Evolutionary conservation across 2,888 invertebrate species (phyloP), one percentile per base, ranked within the genome.

Genomic region (Eulithis testata): DNA sequence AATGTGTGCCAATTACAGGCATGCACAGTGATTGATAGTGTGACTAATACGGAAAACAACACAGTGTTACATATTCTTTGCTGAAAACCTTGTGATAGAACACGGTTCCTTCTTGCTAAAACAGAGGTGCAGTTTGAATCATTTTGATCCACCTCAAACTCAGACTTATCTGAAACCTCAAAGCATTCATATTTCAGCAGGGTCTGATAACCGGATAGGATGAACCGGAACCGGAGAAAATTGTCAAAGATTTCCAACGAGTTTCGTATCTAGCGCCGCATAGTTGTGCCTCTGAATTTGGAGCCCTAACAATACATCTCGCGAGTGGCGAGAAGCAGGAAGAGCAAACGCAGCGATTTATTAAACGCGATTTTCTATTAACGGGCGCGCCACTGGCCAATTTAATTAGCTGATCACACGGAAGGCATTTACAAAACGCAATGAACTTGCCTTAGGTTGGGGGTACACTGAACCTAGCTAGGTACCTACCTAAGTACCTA

Each of bases 401-500:
- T 89, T 90, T 90, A 90, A 90, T 90, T 90, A 90, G 88, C 82
- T 79, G 85, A 84, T 87, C 89, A 90, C 90, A 90, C 90, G 90
- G 85, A 90, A 88, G 84, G 85, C 80, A 81, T 82, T 80, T 76
- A 78, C 77, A 75, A 72, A 80, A 81, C 80, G 75, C 73, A 73
- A 78, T 77, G 70, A 73, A 73, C 72, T 76, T 72, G 71, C 70
- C 60, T 69, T 70, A 69, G 11, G 36, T 37, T 37, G 52, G 31
- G 52, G 52, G 31, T 52, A 11, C 31, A 51, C 11, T 36, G 52
- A 37, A 37, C 8, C 3, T 5, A 2, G 1, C 12, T 53, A 40
- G 52, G 14, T 53, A 40, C 8, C 8, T 53, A 53, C 14, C 9
- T 51, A 51, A 3, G 2, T 5, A 14, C 31, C n/a, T 21, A 21